Base-by-base conservation (phyloP, 2,113 vertebrate genomes). In the Pholis gunnellus region DNA sequence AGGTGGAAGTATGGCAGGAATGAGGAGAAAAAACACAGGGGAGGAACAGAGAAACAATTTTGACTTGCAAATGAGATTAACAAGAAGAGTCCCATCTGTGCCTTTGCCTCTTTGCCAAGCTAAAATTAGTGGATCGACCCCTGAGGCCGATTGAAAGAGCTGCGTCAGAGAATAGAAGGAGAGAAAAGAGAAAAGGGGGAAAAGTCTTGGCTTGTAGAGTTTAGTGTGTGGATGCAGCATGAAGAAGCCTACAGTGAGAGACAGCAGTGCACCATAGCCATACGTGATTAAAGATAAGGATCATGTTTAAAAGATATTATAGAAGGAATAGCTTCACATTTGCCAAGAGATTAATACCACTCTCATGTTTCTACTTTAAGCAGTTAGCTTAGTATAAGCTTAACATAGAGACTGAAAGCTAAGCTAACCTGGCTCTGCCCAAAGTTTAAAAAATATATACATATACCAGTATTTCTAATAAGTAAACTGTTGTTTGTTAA, bases 21-120 rank as follows among this genome's bases (percentile, higher is more conserved):
- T 54, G 59, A 80, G 27, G 9, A 48, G 36, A n/a, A 27, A 71
- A 61, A 74, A 86, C 78, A 60, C 48, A 69, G 15, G n/a, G 78
- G 46, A 78, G 31, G 34, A 82, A 77, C n/a, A 63, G 25, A 80
- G 56, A 75, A 66, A 83, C 42, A 72, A 40, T 78, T 88, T 64
- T 80, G 89, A 89, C 84, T 86, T 85, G 78, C 54, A 93, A 92
- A 93, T 92, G 78, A 87, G 84, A 86, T 89, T 83, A 87, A 89
- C 72, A 52, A 81, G 90, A 89, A 79, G 83, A 81, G 57, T 72
- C 87, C 90, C 90, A 93, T 94, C 92, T 94, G 91, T 67, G 90
- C 84, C 84, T 89, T 61, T 75, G 82, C 88, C 63, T 82, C 68
- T 56, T 63, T 72, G 89, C 81, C 82, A 82, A 82, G 82, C 91